Evolutionary conservation across 2,888 invertebrate genomes (phyloP).

Genomic region (Candidula unifasciata): DNA sequence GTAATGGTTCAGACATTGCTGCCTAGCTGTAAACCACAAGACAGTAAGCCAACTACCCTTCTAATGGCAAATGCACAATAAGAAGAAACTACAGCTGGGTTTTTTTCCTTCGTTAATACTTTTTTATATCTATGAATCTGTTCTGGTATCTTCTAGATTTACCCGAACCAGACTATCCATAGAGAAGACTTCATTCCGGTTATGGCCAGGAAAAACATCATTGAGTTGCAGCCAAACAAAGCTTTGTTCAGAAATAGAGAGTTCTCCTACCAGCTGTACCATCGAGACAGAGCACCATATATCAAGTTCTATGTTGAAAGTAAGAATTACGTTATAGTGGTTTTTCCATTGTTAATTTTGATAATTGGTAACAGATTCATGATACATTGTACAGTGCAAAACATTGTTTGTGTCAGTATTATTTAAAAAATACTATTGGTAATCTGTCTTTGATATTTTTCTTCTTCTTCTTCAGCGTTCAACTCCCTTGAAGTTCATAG

Average conservation of each 20-base stretch:
- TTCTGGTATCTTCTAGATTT: conserved; percentile 53
- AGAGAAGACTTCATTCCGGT: conserved; percentile 59
- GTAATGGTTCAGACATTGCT: no score
- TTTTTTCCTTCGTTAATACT: background rate
- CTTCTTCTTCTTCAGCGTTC: no score
- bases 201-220: conserved; percentile 49
- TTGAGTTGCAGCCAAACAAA: conserved; percentile 46
- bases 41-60: no score
- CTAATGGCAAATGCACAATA: no score
- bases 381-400: no score
- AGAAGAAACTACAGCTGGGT: background rate
- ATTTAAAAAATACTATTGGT: no score
- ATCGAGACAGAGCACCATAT: conserved; percentile 61
- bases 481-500: no score
- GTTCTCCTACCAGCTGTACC: conserved; percentile 67
- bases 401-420: no score
- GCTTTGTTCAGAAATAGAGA: conserved; percentile 30
- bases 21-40: no score
- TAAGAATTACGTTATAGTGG: conserved; percentile 51
- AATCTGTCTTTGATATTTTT: no score
- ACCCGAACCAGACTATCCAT: conserved; percentile 67
- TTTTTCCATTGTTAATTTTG: no score
- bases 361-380: no score
- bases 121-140: background rate
- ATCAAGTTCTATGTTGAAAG: conserved; percentile 71